Base-by-base conservation (phyloP, 2,113 vertebrate genomes). In the Pachypanchax playfairii region DNA sequence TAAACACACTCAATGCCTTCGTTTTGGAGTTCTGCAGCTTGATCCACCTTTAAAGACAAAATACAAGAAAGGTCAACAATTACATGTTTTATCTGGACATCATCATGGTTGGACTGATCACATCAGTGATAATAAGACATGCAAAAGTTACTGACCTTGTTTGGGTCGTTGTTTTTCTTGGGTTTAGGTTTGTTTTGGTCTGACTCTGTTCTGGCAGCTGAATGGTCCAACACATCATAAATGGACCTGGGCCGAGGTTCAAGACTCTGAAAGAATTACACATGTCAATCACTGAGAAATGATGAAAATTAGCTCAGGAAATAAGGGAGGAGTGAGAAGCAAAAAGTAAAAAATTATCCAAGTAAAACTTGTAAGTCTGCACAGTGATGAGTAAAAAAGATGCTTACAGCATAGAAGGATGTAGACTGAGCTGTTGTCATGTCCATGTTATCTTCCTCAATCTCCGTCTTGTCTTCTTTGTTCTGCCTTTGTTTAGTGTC, bases 1-100 rank as follows among this genome's bases (percentile, higher is more conserved):
- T 92, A 93, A 61, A 92, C 82, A 29, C 44, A 89, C 28, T 92
- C 89, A 67, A 84, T 18, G 1, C 66, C 84, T 54, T 90, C 86
- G 0, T 81, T 65, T 58, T 67, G 70, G 9, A 47, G 49, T 41
- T 65, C 36, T 47, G 49, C 13, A 12, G 26, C 11, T 28, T 68
- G 21, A 6, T 5, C 10, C 24, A 5, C 48, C 91, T 93, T 75
- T 68, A 65, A 56, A 58, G 31, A n/a, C 42, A 84, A 44, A 84
- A 35, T 9, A 70, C 5, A 39, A 57, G 33, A 68, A 50, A 54
- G 25, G 42, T 62, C 17, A 72, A 5, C 13, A 44, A 28, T 13
- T 29, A 14, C 18, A 49, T 1, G 14, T 39, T 47, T 55, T 5
- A 52, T 22, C 11, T 22, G 38, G 15, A 38, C 11, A 15, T 20